Conservation (phyloP, 2,797 vertebrate genomes). For the Malacoctenus gilli region DNA sequence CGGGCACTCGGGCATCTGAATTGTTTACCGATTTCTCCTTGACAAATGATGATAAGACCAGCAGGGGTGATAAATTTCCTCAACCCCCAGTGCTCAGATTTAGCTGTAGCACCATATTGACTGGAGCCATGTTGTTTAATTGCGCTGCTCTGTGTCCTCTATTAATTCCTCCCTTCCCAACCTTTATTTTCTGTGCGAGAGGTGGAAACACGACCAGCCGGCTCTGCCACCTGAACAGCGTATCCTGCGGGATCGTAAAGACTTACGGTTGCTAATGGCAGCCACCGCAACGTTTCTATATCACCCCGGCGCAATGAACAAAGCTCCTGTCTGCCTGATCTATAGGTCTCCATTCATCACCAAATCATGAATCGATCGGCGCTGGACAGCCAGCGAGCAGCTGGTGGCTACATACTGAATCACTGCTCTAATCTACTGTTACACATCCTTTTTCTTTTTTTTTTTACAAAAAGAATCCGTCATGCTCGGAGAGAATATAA, state of each 20-base stretch:
- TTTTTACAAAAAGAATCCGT: no score
- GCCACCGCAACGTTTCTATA: constrained; percentile 56
- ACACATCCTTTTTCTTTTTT: no score
- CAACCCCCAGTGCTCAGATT: constrained; percentile 19
- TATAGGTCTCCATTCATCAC: constrained; percentile 62
- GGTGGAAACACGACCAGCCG: constrained; percentile 14
- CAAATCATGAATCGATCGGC: constrained; percentile 50
- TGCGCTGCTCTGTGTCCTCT: constrained; percentile 17
- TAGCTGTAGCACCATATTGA: constrained; percentile 17
- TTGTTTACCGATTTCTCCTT: constrained; percentile 19
- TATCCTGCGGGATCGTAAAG: constrained; percentile 51
- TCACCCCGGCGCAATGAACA: constrained; percentile 43
- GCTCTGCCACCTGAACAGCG: constrained; percentile 10
- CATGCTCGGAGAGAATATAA: no score
- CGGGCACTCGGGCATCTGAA: constrained; percentile 1
- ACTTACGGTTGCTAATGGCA: constrained; percentile 55
- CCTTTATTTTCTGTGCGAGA: constrained; percentile 19
- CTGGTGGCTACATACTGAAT: constrained; percentile 24
- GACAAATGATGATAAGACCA: constrained; percentile 45
- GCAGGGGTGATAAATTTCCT: constrained; percentile 42
- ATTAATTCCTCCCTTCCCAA: constrained; percentile 21
- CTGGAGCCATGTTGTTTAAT: constrained; percentile 32
- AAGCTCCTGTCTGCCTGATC: constrained; percentile 57
- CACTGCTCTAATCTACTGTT: constrained; percentile 13
- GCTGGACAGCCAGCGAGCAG: constrained; percentile 17